phyloP scores from a whole-genome alignment of 1,140 invertebrate genomes.

The Nasonia giraulti region DNA sequence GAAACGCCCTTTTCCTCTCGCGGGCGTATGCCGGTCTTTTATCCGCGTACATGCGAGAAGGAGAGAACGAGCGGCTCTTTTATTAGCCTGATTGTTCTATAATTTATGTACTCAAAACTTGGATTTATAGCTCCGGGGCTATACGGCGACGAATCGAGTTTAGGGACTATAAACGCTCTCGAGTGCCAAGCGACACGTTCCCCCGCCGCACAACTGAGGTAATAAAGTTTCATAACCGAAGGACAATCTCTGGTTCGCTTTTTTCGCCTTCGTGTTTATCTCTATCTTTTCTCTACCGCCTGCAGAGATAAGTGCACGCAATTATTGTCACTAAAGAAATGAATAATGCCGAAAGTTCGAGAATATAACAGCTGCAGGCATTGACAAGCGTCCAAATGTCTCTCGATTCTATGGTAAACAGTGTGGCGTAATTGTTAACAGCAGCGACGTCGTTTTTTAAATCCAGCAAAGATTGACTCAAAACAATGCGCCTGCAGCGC shows the following conservation, averaged over 20 bases:
- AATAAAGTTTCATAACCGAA: slow-evolving; percentile 35
- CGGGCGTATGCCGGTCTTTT: slow-evolving; percentile 14
- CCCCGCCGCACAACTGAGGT: not conserved
- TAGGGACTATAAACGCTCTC: slow-evolving; percentile 23
- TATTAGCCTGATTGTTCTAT: slow-evolving; percentile 47
- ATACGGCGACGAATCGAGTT: slow-evolving; percentile 31
- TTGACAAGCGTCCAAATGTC: too few relatives aligned
- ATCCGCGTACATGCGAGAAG: not conserved
- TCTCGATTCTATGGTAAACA: too few relatives aligned
- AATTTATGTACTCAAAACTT: slow-evolving; percentile 43
- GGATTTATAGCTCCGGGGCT: slow-evolving; percentile 18
- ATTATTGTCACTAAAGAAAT: too few relatives aligned
- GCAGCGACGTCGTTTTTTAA: too few relatives aligned
- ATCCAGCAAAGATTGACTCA: not conserved
- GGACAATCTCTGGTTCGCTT: not conserved
- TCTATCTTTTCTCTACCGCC: not conserved
- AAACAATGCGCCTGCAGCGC: not conserved
- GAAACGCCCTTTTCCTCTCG: slow-evolving; percentile 37
- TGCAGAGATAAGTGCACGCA: too few relatives aligned
- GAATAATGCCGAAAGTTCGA: too few relatives aligned
- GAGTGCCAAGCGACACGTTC: not conserved
- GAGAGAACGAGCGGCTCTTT: slow-evolving; percentile 18
- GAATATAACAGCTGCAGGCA: too few relatives aligned
- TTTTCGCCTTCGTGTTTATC: not conserved
- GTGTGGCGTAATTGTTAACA: too few relatives aligned